Base-by-base conservation (phyloP, 2,113 vertebrate species). In the Cyphomyrus plagiostoma region DNA sequence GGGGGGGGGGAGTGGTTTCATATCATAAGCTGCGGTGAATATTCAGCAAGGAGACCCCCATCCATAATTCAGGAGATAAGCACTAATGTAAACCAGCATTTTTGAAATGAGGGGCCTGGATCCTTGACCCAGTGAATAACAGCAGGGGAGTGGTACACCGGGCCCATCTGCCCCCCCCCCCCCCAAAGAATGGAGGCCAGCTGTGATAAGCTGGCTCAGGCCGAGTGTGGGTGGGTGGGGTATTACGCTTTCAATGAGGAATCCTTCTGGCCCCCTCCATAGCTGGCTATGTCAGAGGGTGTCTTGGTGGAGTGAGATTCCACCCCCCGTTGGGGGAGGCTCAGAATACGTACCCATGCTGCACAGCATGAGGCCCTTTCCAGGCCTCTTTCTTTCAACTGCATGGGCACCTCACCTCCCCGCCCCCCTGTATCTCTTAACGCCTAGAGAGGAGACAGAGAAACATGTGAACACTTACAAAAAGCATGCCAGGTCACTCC, bases 261-360 rank as follows among this genome's bases (percentile, higher is more conserved):
- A 11, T 66, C 9, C 8, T 66, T n/a, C 10, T 39, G 30, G 4
- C 30, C 26, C 35, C 70, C 15, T 17, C 39, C 42, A 66, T 15
- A 42, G 30, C 50, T 5, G 53, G 49, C 30, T 2, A 13, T 52
- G 58, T 42, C 7, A 45, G 62, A n/a, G 8, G 6, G 39, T 19
- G 30, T 19, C 62, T 8, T 30, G 19, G 19, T 48, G 86, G 86
- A 23, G 17, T 2, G 15, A 52, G 66, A 88, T 80, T 42, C 1
- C 13, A 23, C 30, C 48, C 53, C 62, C 88, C 53, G 35, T 84
- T 46, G 39, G 87, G 86, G 62, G 66, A 66, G 53, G 91, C 26
- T 90, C 74, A 48, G 89, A 90, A 91, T 91, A 94, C 93, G 56
- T 91, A 95, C 94, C 91, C 26, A 90, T 83, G 35, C 90, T 90